Evolutionary conservation across 2,888 invertebrate genomes (phyloP), one percentile per base, ranked within the genome.

Genomic region (Stenodema calcarata): DNA sequence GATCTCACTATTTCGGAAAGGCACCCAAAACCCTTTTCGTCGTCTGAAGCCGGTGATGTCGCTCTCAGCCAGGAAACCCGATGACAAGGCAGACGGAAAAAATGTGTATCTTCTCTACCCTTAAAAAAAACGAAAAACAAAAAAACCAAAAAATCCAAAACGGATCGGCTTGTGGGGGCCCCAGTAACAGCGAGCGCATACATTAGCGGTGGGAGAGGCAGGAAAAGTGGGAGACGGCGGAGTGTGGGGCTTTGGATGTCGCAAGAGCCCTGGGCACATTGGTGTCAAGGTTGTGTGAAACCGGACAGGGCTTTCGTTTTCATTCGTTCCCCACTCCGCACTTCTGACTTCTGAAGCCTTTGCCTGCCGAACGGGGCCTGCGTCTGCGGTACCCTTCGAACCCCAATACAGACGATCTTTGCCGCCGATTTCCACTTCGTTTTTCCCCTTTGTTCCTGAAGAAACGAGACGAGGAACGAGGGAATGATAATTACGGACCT

Each of bases 281-380:
- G 86, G 81, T 86, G 86, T 86, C 86, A 86, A 86, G 86, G 86
- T 86, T 81, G 81, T 86, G 86, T 86, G 86, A 86, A 86, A 86
- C 86, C 86, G 86, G 86, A 86, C 86, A 86, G 86, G 23, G 86
- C 86, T 86, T 86, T 86, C 86, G 81, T 81, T 86, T 86, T 86
- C 86, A 86, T 86, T 81, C 81, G 81, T 47, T 75, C 86, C 86
- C 86, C 80, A 80, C 86, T 70, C 62, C 62, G 11, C 23, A 23
- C 62, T 54, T 47, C 47, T 62, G 62, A 62, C 62, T 62, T 62
- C 62, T 62, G 62, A 62, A 12, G 47, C 11, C 47, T 35, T 35
- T 35, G 47, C 47, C 23, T 62, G 62, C 23, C 62, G 62, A 62
- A 18, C 18, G 62, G 23, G 62, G n/a, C n/a, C 62, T 27, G 0